Evolutionary conservation across 2,888 invertebrate species (phyloP), one percentile per base, ranked within the genome.

Genomic region (Eumerus sabulonum): DNA sequence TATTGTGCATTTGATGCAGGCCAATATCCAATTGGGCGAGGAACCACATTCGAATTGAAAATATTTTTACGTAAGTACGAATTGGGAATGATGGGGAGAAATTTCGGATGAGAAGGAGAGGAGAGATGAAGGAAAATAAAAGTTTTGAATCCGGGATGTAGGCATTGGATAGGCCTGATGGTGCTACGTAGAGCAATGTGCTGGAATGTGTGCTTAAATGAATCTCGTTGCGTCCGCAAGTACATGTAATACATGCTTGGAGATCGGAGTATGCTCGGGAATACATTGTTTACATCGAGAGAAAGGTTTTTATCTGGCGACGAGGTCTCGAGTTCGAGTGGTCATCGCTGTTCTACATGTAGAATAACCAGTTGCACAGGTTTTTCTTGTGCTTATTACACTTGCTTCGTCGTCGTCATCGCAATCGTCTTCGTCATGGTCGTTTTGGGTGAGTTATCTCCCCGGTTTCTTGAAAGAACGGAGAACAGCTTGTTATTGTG

Each of bases 351-450:
- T 38, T 60, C 36, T 45, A 12, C 13, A 7, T 27, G 27, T 27
- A 27, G 27, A 54, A 79, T 57, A 79, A 79, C 79, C 79, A 79
- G 79, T 79, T 79, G 79, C 79, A 79, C 79, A 40, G 64, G 79
- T 79, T 79, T 79, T 73, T 3, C 11, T 27, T 7, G 27, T 27
- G 56, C n/a, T 67, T 67, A 9, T 63, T 27, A 27, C 27, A 27
- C 27, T 27, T 27, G 27, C 27, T 47, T 40, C 44, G 40, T 13
- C 45, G 14, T 54, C 35, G 54, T 56, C 62, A n/a, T 40, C 36
- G 13, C 50, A n/a, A 36, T 47, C 47, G 50, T 59, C 47, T 14
- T 44, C 38, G 17, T 53, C 48, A 27, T 2, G 7, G 27, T 27
- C 7, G 27, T 44, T 50, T 59, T 48, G 38, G 35, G 17, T 67